These are phyloP conservation scores for Drosophila subpulchrella DNA, from an alignment of 1,140 invertebrate species.

Conservation along the genomic window DNA sequence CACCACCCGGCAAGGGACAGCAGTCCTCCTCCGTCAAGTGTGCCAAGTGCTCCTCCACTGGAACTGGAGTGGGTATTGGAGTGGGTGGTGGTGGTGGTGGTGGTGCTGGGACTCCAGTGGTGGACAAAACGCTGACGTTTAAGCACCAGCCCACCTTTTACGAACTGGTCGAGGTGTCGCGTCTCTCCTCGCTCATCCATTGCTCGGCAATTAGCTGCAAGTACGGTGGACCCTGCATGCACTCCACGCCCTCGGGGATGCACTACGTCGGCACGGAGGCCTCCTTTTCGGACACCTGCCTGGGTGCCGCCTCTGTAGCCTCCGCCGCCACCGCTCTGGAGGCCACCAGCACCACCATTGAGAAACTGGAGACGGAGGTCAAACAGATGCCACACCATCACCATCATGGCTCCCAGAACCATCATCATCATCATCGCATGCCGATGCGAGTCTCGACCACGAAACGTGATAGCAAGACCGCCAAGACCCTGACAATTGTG, in stretches of 20 bases:
- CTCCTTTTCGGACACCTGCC: constrained; percentile 66
- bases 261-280: constrained; percentile 64
- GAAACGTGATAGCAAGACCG: constrained; percentile 92
- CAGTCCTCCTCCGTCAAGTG: constrained; percentile 46
- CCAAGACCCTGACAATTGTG: constrained; percentile 95
- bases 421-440: constrained; percentile 61
- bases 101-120: neutral
- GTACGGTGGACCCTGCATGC: constrained; percentile 63
- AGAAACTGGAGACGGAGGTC: constrained; percentile 22
- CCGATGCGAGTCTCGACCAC: constrained; percentile 87
- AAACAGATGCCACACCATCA: neutral
- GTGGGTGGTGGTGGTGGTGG: neutral
- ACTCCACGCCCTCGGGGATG: constrained; percentile 48
- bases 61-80: constrained; percentile 1
- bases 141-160: constrained; percentile 79
- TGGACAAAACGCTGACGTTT: constrained; percentile 58
- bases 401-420: constrained; percentile 25
- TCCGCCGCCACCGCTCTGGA: constrained; percentile 6
- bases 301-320: constrained; percentile 24
- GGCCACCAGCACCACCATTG: neutral
- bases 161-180: constrained; percentile 78
- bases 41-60: constrained; percentile 6
- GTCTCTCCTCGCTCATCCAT: constrained; percentile 68
- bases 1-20: constrained; percentile 19
- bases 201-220: constrained; percentile 74